Evolutionary conservation across 92 coral and sea anemone species (phyloP).

Genomic region (Chrysogorgia sp.): DNA sequence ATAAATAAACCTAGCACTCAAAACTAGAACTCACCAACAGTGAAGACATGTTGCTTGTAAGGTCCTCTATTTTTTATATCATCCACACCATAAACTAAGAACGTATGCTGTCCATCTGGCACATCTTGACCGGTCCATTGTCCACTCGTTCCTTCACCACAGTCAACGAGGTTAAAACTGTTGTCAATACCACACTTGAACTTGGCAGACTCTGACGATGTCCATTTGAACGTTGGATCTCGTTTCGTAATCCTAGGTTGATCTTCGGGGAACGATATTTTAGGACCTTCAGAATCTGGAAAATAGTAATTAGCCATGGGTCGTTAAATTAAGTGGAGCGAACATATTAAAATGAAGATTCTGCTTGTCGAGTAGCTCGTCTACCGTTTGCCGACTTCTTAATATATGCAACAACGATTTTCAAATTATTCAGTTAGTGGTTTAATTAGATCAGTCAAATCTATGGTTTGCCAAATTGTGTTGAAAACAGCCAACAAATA

Average conservation of each 20-base stretch:
- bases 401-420: too few relatives aligned
- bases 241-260: conserved; percentile 10
- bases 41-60: not conserved
- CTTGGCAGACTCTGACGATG: conserved; percentile 24
- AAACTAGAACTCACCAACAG: conserved; percentile 29
- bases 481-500: too few relatives aligned
- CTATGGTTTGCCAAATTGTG: too few relatives aligned
- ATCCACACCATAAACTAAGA: conserved; percentile 28
- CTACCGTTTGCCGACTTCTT: too few relatives aligned
- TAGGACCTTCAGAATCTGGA: conserved; percentile 17
- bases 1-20: too few relatives aligned
- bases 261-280: not conserved
- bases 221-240: conserved; percentile 20
- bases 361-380: too few relatives aligned
- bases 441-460: too few relatives aligned
- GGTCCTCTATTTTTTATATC: conserved; percentile 20
- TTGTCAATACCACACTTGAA: conserved; percentile 25
- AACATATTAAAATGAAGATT: too few relatives aligned
- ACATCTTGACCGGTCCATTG: conserved; percentile 16
- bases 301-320: too few relatives aligned
- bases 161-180: conserved; percentile 17
- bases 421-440: too few relatives aligned
- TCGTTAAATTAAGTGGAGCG: too few relatives aligned
- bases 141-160: conserved; percentile 24
- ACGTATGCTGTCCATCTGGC: conserved; percentile 10